phyloP scores from a whole-genome alignment of 2,888 invertebrate species.

The Orchesella flavescens region DNA sequence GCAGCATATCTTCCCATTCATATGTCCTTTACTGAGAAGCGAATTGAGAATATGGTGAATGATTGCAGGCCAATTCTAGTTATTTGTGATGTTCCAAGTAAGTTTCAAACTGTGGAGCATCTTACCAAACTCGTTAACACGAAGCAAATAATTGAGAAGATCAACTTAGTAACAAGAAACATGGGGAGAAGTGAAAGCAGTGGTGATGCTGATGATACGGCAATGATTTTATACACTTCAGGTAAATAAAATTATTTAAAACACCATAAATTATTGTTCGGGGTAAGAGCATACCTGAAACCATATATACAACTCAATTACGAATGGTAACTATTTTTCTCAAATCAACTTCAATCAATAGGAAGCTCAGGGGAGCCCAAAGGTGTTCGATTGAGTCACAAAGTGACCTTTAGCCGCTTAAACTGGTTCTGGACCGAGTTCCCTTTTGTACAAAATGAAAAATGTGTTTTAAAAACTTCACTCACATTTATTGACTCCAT shows the following conservation, averaged over 20 bases:
- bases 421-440: slow-evolving; percentile 90
- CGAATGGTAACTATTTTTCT: too few species aligned
- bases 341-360: too few species aligned
- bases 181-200: neutral
- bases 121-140: slow-evolving; percentile 30
- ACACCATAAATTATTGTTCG: too few species aligned
- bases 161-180: neutral
- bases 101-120: slow-evolving; percentile 55
- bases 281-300: too few species aligned
- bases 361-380: slow-evolving; percentile 67
- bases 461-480: slow-evolving; percentile 91
- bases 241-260: too few species aligned
- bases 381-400: too few species aligned
- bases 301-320: too few species aligned
- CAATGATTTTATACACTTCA: slow-evolving; percentile 87
- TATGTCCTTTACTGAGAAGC: slow-evolving; percentile 81
- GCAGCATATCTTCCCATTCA: slow-evolving; percentile 90
- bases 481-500: slow-evolving; percentile 94
- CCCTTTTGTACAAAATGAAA: slow-evolving; percentile 82
- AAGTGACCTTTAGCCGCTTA: slow-evolving; percentile 85
- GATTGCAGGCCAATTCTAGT: slow-evolving; percentile 83
- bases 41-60: slow-evolving; percentile 84
- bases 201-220: slow-evolving; percentile 76
- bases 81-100: slow-evolving; percentile 78
- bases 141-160: slow-evolving; percentile 16